Percentiles rank a stretch among this genome's conserved stretches.
These are phyloP conservation scores for Aurelia sp. DNA, from an alignment of 30 jellyfish, hydroid and myxozoan species.

Conservation along the genomic window DNA sequence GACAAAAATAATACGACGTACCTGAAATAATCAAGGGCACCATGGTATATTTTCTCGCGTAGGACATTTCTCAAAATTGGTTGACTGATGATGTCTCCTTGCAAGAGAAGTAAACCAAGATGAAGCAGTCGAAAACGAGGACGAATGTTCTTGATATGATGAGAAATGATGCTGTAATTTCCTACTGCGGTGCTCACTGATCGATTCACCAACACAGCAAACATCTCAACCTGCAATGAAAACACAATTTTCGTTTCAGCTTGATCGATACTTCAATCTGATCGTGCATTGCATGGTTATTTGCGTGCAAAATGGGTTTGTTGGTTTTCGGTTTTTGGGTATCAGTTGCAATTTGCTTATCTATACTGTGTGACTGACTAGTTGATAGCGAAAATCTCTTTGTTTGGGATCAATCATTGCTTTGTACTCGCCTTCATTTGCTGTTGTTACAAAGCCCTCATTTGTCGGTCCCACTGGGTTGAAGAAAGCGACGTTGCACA, in stretches of 20 bases:
- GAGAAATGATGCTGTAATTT: conserved; percentile 70
- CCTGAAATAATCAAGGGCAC: conserved; percentile 91
- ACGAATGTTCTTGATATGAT: conserved; percentile 60
- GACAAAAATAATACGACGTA: background rate
- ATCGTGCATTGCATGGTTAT: too few relatives aligned
- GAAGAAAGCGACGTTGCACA: too few relatives aligned
- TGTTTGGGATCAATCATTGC: too few relatives aligned
- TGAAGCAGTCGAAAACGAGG: conserved; percentile 88
- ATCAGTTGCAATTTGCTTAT: too few relatives aligned
- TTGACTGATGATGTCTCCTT: conserved; percentile 52
- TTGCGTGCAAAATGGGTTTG: too few relatives aligned
- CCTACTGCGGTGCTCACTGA: conserved; percentile 83
- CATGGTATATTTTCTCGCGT: conserved; percentile 88
- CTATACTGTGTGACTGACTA: too few relatives aligned
- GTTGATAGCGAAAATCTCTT: too few relatives aligned
- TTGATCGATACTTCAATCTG: too few relatives aligned
- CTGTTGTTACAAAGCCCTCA: too few relatives aligned
- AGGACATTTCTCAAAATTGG: conserved; percentile 80
- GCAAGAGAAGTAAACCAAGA: conserved; percentile 89
- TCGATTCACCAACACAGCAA: conserved; percentile 76
- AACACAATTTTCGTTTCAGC: background rate
- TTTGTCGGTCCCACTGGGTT: too few relatives aligned
- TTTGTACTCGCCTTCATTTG: too few relatives aligned
- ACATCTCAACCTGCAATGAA: conserved; percentile 81
- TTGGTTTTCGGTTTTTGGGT: too few relatives aligned